phyloP scores from a whole-genome alignment of 2,888 invertebrate species.

The Lumbricus terrestris region DNA sequence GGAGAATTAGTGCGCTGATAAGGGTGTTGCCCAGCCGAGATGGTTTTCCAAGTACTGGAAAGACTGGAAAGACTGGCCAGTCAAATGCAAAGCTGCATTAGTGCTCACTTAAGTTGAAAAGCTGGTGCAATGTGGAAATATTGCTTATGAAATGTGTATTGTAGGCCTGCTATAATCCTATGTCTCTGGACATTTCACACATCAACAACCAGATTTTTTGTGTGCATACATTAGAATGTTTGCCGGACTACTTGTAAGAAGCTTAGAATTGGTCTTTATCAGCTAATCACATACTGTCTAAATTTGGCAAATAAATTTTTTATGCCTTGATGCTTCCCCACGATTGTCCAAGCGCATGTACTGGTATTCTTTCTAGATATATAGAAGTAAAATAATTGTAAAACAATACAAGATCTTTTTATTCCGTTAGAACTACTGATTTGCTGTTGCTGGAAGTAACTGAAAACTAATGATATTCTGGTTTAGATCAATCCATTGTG shows the following conservation, averaged over 20 bases:
- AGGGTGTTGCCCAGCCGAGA: neutral
- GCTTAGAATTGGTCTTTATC: neutral
- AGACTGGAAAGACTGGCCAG: neutral
- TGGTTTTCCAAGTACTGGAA: neutral
- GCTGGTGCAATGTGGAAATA: neutral
- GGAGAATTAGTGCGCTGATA: neutral
- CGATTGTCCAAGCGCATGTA: no score
- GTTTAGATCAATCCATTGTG: neutral
- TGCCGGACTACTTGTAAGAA: neutral
- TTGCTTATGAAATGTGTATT: slow-evolving; percentile 3
- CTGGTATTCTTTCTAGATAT: no score
- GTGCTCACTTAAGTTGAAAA: neutral
- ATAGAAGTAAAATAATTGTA: no score
- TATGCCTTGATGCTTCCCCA: no score
- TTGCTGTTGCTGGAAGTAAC: neutral
- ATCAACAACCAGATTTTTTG: neutral
- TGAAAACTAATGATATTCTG: no score
- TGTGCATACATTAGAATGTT: neutral
- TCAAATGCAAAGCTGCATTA: neutral
- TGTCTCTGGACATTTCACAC: neutral
- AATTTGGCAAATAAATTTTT: neutral
- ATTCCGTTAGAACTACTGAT: neutral
- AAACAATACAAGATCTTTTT: neutral
- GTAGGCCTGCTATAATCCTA: no score
- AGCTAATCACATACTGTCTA: neutral